Evolutionary conservation across 1,140 invertebrate genomes (phyloP).

Genomic region (Pentalonia nigronervosa): DNA sequence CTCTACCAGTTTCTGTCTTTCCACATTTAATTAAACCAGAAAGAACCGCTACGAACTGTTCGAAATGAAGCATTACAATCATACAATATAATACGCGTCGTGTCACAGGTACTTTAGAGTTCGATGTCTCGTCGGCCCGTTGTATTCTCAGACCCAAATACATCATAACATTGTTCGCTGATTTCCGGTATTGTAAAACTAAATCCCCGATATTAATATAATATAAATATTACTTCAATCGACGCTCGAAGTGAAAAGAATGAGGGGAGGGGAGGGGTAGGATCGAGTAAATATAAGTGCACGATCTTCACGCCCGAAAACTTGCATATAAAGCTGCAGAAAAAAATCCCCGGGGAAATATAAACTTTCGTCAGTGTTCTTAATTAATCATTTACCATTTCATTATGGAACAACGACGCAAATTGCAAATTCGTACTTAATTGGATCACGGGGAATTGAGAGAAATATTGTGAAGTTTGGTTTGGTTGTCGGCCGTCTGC

Average conservation of each 20-base stretch:
- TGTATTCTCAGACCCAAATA: background rate
- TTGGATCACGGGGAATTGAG: background rate
- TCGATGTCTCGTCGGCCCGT: background rate
- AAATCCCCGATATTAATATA: background rate
- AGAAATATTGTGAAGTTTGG: background rate
- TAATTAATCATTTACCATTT: slow-evolving; percentile 42
- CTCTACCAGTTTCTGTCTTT: background rate
- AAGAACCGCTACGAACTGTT: background rate
- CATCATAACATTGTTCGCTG: too few species aligned
- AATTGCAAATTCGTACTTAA: background rate
- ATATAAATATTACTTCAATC: too few species aligned
- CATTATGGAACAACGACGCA: background rate
- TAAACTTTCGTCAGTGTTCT: slow-evolving; percentile 27
- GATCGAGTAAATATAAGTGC: background rate
- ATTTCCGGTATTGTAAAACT: background rate
- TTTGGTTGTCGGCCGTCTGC: background rate
- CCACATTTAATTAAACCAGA: slow-evolving; percentile 16
- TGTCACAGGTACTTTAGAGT: background rate
- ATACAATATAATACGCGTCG: background rate
- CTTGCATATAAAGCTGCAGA: background rate
- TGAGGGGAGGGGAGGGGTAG: too few species aligned
- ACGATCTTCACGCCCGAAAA: background rate
- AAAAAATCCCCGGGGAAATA: slow-evolving; percentile 7
- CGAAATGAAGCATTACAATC: background rate
- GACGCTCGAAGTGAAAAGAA: background rate